Conservation (phyloP, 2,113 vertebrate genomes). For the Pygoscelis adeliae region DNA sequence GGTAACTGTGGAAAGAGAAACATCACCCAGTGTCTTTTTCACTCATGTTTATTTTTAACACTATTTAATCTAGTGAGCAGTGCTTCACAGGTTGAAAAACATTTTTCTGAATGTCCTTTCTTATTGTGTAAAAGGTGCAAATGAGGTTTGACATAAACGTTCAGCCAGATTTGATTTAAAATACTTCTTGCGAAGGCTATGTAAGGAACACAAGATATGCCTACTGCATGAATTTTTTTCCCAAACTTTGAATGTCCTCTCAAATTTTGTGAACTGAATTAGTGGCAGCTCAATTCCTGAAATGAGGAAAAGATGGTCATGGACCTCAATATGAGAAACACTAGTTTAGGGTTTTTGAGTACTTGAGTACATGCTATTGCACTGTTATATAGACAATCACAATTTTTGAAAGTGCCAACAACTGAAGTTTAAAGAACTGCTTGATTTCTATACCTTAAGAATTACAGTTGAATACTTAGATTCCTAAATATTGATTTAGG, state of each 20-base stretch:
- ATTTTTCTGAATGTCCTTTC: background rate
- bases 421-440: background rate
- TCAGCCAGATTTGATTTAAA: background rate
- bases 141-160: background rate
- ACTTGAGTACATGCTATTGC: background rate
- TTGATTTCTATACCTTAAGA: background rate
- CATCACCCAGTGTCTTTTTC: background rate
- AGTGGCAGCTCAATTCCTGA: background rate
- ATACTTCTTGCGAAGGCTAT: background rate
- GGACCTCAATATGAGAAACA: background rate
- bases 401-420: background rate
- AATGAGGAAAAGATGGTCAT: background rate
- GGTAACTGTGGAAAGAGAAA: background rate
- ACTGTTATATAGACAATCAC: background rate
- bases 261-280: background rate
- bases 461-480: background rate
- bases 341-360: background rate
- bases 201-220: background rate
- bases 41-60: background rate
- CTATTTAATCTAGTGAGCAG: background rate
- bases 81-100: background rate
- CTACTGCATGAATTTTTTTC: background rate
- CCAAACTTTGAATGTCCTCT: rapidly evolving
- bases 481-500: background rate
- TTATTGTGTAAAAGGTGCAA: background rate